Evolutionary conservation across 2,113 vertebrate species (phyloP), one percentile per base, ranked within the genome.

Genomic region (Microcebus lehilahytsara): DNA sequence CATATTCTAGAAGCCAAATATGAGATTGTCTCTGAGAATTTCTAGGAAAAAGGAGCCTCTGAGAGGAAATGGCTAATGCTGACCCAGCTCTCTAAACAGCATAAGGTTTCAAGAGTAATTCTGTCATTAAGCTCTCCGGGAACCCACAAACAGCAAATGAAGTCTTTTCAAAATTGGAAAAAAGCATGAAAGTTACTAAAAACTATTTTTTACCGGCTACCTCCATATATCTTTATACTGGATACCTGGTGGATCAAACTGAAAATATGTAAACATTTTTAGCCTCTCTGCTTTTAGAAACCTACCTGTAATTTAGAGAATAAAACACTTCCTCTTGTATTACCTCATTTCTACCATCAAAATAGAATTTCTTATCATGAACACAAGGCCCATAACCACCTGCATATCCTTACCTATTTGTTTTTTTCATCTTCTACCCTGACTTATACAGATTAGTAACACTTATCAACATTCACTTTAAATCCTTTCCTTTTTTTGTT

Each of bases 81-180:
- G 53, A 95, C 5, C 32, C 53, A 80, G 40, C 40, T 97, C 83
- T 84, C 49, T 67, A 93, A 93, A 83, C 14, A 80, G 34, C 13
- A 51, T 51, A 89, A 71, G 40, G 51, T 14, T 91, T 93, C 77
- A 90, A 80, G 34, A 46, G 9, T 64, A 94, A 93, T 91, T 79
- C 62, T 95, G 40, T 77, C 58, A 85, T 87, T 91, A 69, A 49
- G 20, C 16, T 85, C 58, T 74, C 49, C 77, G 60, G 5, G 69
- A 71, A 96, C 51, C 37, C 40, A 80, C 19, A 95, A 91, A 42
- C 37, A 97, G 32, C 53, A 97, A 88, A 77, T 78, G 42, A 94
- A 94, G 17, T 86, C n/a, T 87, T 91, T 85, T 74, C 40, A 89
- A 95, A 91, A 46, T 42, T 46, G 1, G 19, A 10, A 5, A 46